These are phyloP conservation scores for Oceanodroma tethys DNA, from an alignment of 2,113 vertebrate genomes.

Conservation along the genomic window DNA sequence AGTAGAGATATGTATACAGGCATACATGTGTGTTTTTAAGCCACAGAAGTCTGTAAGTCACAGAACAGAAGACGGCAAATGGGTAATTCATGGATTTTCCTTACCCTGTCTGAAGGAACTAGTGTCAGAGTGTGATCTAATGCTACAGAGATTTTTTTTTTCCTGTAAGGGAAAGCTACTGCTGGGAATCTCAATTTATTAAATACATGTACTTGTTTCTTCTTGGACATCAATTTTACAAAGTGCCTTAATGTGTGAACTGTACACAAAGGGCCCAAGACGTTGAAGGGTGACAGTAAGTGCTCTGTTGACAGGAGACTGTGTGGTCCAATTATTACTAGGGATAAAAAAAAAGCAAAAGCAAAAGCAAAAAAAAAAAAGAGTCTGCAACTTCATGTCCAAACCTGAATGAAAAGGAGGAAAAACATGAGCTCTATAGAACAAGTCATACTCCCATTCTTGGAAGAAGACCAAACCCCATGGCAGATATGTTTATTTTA, in stretches of 20 bases:
- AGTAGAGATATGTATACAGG: background rate
- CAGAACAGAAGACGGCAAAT: background rate
- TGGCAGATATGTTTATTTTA: constrained; percentile 40
- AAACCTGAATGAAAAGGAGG: constrained; percentile 34
- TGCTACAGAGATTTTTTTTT: background rate
- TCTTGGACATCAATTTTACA: constrained; percentile 28
- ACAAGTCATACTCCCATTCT: background rate
- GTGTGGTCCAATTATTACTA: constrained; percentile 45
- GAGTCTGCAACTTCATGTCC: constrained; percentile 20
- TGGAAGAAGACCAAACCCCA: constrained; percentile 12
- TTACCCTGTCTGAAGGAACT: background rate
- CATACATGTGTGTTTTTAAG: background rate
- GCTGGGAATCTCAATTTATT: constrained; percentile 61
- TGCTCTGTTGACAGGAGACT: constrained; percentile 46
- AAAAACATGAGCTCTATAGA: background rate
- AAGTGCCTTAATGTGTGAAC: constrained; percentile 25
- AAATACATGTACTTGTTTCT: background rate
- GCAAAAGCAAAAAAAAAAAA: background rate
- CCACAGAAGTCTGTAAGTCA: background rate
- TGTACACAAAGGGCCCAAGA: background rate
- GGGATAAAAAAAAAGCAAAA: background rate
- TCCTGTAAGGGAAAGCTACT: constrained; percentile 26
- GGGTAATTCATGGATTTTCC: background rate
- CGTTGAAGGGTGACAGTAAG: constrained; percentile 27
- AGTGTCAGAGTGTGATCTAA: background rate